Base-by-base conservation (phyloP, 1,140 invertebrate species). In the Zaprionus capensis region DNA sequence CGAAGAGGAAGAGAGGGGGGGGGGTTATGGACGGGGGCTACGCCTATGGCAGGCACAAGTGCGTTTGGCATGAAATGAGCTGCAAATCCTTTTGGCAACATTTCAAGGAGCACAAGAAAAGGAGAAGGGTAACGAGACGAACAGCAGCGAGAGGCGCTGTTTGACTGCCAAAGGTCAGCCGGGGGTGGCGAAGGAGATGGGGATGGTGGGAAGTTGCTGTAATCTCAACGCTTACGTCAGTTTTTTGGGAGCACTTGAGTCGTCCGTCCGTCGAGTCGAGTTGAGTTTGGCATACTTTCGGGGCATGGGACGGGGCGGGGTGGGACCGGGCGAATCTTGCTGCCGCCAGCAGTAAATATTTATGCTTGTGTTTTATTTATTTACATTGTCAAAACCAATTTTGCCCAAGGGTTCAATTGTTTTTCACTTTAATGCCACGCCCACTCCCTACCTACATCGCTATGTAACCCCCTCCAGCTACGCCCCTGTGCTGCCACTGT, bases 381-480 rank as follows among this genome's bases (percentile, higher is more conserved):
- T 90, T 90, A 90, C 85, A 90, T 90, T 90, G 85, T 90, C 85
- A 90, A 90, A 90, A 90, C 85, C 85, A 90, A 90, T 90, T 90
- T 90, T 77, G 85, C 85, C 85, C 85, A 90, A 90, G 85, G 85
- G 85, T 90, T 90, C 85, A 90, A 90, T 90, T 90, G 85, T 90
- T 90, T 90, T 90, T 88, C 85, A 90, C 83, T 87, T 87, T 87
- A 78, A 87, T 86, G 84, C 80, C 57, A 24, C n/a, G 44, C n/a
- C 46, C 49, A 53, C 26, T 14, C 51, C 44, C 22, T 9, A 0
- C 1, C 2, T 14, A 11, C 51, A 17, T 3, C n/a, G 1, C 15
- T 1, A 15, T 31, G 28, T 9, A 31, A 31, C 28, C 28, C 28
- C 5, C n/a, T 7, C 5, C 15, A n/a, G 41, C 57, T 24, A 20